Conservation (phyloP, 2,797 vertebrate genomes). For the Mastacembelus armatus region DNA sequence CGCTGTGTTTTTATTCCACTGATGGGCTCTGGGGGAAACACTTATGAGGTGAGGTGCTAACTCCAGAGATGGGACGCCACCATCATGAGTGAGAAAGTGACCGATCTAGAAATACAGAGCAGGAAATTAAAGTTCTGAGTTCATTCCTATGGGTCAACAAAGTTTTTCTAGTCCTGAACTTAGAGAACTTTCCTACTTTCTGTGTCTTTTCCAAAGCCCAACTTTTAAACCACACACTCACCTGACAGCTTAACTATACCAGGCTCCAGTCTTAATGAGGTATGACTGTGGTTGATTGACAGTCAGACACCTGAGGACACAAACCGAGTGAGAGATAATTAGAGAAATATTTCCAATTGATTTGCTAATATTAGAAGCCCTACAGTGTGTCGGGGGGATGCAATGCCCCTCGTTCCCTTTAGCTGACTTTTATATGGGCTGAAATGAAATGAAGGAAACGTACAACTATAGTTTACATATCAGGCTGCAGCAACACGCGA, state of each 20-base stretch:
- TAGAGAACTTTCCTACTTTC: constrained; percentile 24
- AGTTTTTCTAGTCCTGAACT: constrained; percentile 5
- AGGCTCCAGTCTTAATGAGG: constrained; percentile 7
- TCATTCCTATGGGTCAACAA: constrained; percentile 27
- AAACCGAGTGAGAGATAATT: not conserved
- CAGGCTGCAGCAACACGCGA: not conserved
- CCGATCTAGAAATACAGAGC: not conserved
- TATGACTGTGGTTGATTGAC: constrained; percentile 23
- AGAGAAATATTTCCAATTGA: constrained; percentile 39
- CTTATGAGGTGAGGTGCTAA: not conserved
- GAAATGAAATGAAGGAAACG: constrained; percentile 52
- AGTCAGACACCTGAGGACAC: constrained; percentile 11
- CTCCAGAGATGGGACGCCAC: not conserved
- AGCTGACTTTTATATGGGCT: constrained; percentile 30
- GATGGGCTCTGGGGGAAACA: constrained; percentile 14
- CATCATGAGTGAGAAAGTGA: not conserved
- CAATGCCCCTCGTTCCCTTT: constrained; percentile 10
- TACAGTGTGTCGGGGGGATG: constrained; percentile 12
- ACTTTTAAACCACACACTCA: constrained; percentile 50
- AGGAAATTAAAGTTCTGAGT: constrained; percentile 22
- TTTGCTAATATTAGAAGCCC: constrained; percentile 44
- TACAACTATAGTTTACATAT: constrained; percentile 50
- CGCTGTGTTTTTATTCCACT: constrained; percentile 28
- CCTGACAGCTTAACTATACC: constrained; percentile 31
- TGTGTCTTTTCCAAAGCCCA: constrained; percentile 37